phyloP scores from a whole-genome alignment of 2,888 invertebrate genomes.

The Antheraea assamensis region DNA sequence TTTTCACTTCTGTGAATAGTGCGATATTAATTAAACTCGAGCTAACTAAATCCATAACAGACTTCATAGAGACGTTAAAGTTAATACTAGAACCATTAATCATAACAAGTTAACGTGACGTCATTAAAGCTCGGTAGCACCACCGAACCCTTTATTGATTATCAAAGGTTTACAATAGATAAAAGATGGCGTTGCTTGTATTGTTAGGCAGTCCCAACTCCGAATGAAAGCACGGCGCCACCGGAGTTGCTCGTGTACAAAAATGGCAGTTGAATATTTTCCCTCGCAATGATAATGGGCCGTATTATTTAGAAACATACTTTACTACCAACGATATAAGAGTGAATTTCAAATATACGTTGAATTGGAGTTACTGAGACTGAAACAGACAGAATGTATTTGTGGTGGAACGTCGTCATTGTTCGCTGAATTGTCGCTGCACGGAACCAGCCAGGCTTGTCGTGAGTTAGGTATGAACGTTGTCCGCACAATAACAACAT shows the following conservation, averaged over 20 bases:
- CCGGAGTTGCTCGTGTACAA: constrained; percentile 78
- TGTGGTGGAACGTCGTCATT: constrained; percentile 79
- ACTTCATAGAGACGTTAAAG: constrained; percentile 12
- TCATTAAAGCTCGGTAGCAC: constrained; percentile 44
- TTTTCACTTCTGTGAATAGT: neutral
- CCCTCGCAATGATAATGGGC: constrained; percentile 55
- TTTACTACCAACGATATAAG: constrained; percentile 39
- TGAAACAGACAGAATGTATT: constrained; percentile 72
- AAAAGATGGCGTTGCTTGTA: constrained; percentile 77
- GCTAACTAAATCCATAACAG: constrained; percentile 1
- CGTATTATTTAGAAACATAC: constrained; percentile 40
- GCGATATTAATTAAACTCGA: neutral
- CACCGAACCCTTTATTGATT: constrained; percentile 68
- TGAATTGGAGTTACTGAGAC: constrained; percentile 66
- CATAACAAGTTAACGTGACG: constrained; percentile 21
- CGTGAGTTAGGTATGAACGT: constrained; percentile 76
- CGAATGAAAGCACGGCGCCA: constrained; percentile 80
- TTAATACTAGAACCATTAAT: constrained; percentile 19
- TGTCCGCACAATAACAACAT: constrained; percentile 72
- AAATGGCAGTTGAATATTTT: constrained; percentile 82
- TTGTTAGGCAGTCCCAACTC: constrained; percentile 70
- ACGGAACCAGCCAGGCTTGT: constrained; percentile 78
- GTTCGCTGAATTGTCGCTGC: constrained; percentile 82
- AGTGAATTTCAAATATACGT: constrained; percentile 39
- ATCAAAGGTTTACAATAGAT: constrained; percentile 75